A percentile compares a stretch with the other conserved stretches of the same genome.
phyloP scores from a whole-genome alignment of 1,140 invertebrate genomes.

The Dendrolimus punctatus region DNA sequence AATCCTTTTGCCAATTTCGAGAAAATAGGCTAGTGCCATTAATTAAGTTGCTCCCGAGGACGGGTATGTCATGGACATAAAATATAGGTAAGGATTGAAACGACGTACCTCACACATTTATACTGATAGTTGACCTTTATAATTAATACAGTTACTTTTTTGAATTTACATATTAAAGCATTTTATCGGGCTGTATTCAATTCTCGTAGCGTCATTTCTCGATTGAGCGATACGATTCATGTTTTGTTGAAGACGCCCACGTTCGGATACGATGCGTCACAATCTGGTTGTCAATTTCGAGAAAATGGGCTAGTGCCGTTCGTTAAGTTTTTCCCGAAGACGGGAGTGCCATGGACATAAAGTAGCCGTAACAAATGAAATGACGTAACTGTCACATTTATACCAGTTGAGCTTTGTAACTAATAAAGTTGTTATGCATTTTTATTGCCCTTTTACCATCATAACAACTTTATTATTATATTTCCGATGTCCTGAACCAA shows the following conservation, averaged over 20 bases:
- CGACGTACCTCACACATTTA: too few species aligned
- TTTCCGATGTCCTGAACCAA: too few species aligned
- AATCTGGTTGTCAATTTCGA: neutral
- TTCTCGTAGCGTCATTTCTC: too few species aligned
- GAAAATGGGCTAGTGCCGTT: neutral
- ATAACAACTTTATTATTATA: too few species aligned
- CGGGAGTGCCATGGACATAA: slow-evolving; percentile 1
- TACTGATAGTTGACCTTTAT: too few species aligned
- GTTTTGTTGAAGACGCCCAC: neutral
- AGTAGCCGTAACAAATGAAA: neutral
- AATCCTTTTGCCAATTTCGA: neutral
- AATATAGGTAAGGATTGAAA: neutral
- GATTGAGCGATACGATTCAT: neutral
- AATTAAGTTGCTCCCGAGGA: neutral
- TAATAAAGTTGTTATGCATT: too few species aligned
- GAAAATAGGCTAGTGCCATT: neutral
- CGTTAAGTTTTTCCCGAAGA: slow-evolving; percentile 1
- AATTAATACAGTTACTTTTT: too few species aligned
- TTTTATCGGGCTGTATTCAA: too few species aligned
- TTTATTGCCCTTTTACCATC: too few species aligned
- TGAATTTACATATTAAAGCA: too few species aligned
- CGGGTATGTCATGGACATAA: neutral
- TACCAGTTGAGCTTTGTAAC: too few species aligned
- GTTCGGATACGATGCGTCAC: slow-evolving; percentile 2
- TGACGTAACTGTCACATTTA: too few species aligned